Conservation (phyloP, 2,797 vertebrate genomes). For the Choloepus didactylus region DNA sequence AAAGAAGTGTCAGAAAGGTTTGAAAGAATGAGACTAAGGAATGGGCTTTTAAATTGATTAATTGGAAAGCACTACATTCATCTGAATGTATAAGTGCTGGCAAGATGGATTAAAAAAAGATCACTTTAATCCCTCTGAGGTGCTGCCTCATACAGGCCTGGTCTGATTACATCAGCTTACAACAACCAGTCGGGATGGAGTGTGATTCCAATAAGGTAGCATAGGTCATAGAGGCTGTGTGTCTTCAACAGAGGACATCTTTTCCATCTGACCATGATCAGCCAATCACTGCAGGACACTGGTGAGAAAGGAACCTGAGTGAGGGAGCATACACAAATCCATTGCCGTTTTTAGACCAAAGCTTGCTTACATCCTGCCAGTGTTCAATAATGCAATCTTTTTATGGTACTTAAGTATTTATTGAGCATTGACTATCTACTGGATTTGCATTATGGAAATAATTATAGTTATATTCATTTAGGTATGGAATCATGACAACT, state of each 20-base stretch:
- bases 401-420: not conserved
- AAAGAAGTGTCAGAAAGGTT: slow-evolving; percentile 8
- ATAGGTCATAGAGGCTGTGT: not conserved
- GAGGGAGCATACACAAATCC: not conserved
- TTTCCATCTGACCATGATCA: not conserved
- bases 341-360: not conserved
- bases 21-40: not conserved
- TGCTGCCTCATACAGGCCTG: not conserved
- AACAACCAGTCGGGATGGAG: not conserved
- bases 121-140: not conserved
- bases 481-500: not conserved
- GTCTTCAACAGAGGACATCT: not conserved
- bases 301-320: not conserved
- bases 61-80: slow-evolving; percentile 4
- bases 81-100: not conserved
- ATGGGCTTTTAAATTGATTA: slow-evolving; percentile 56
- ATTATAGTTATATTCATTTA: slow-evolving; percentile 52
- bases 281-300: not conserved
- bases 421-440: not conserved
- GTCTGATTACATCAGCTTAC: not conserved
- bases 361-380: not conserved
- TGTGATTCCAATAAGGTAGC: not conserved
- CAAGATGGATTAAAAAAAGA: not conserved
- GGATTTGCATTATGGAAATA: not conserved
- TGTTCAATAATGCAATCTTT: not conserved